A percentile compares a stretch with the other conserved stretches of the same genome.
phyloP scores from a whole-genome alignment of 2,888 invertebrate species.

The Aleiodes leptofemur region DNA sequence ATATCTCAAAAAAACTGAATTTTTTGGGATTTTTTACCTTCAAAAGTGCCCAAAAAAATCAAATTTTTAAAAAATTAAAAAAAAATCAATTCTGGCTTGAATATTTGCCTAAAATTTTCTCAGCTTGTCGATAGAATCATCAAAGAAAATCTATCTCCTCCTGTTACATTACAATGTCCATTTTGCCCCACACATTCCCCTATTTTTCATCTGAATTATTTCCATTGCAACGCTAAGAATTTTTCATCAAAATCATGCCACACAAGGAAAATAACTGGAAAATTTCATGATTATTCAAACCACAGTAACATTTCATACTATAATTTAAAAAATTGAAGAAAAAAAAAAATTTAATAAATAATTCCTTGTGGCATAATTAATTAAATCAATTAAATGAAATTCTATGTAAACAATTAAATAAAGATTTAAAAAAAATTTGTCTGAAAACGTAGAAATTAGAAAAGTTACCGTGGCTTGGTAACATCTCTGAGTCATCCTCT shows the following conservation, averaged over 20 bases:
- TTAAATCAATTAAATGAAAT: conserved; percentile 30
- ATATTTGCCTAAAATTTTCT: no score
- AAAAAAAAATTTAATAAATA: background rate
- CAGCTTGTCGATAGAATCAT: no score
- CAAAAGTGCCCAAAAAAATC: no score
- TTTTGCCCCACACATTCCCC: no score
- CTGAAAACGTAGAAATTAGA: conserved; percentile 64
- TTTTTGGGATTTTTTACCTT: no score
- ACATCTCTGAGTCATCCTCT: conserved; percentile 75
- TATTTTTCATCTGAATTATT: conserved; percentile 13
- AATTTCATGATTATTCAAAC: conserved; percentile 24
- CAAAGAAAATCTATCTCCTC: no score
- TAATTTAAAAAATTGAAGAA: background rate
- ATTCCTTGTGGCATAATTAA: conserved; percentile 34
- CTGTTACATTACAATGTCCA: no score
- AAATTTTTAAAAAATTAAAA: no score
- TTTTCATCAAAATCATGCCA: conserved; percentile 11
- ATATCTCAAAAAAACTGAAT: no score
- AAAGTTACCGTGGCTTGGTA: conserved; percentile 74
- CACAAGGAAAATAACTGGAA: conserved; percentile 19
- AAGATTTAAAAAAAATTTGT: conserved; percentile 56
- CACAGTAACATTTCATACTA: conserved; percentile 28
- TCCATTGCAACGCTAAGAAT: background rate
- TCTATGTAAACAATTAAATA: conserved; percentile 33
- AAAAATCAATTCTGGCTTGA: no score